A percentile compares a stretch with the other conserved stretches of the same genome.
phyloP scores from a whole-genome alignment of 2,888 invertebrate species.

The Erebia epiphron region DNA sequence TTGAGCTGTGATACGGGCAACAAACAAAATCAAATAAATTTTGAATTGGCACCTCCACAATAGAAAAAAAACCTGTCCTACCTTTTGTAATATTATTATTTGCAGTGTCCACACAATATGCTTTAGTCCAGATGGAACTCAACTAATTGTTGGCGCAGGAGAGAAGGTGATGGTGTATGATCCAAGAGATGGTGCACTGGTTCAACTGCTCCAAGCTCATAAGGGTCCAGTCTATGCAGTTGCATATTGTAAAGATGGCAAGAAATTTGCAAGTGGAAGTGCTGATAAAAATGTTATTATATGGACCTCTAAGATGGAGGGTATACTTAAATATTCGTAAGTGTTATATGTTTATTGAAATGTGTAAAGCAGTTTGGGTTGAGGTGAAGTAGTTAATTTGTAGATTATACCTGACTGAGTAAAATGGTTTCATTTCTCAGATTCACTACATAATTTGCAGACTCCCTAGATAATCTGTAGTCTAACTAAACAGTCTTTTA shows the following conservation, averaged over 20 bases:
- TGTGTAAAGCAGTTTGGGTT: no score
- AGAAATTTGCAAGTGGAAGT: slow-evolving; percentile 97
- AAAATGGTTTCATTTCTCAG: no score
- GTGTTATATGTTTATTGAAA: slow-evolving; percentile 45
- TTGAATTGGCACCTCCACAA: no score
- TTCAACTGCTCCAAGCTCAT: slow-evolving; percentile 97
- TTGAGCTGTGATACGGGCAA: no score
- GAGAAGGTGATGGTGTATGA: slow-evolving; percentile 98
- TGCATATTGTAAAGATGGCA: slow-evolving; percentile 96
- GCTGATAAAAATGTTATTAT: slow-evolving; percentile 99
- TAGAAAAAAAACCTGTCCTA: no score
- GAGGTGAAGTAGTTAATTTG: no score
- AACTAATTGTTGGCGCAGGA: slow-evolving; percentile 96
- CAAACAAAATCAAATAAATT: no score
- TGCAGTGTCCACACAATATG: slow-evolving; percentile 95
- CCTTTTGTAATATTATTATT: not conserved
- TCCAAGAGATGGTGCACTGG: slow-evolving; percentile 93
- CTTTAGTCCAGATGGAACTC: slow-evolving; percentile 97
- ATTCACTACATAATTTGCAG: no score
- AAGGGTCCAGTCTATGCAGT: slow-evolving; percentile 97
- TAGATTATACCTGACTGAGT: no score
- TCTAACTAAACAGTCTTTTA: no score
- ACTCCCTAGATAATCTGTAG: no score
- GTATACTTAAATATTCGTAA: slow-evolving; percentile 97
- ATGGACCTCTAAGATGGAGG: slow-evolving; percentile 98